Conservation (phyloP, 2,113 vertebrate genomes). For the Gallinago media region DNA sequence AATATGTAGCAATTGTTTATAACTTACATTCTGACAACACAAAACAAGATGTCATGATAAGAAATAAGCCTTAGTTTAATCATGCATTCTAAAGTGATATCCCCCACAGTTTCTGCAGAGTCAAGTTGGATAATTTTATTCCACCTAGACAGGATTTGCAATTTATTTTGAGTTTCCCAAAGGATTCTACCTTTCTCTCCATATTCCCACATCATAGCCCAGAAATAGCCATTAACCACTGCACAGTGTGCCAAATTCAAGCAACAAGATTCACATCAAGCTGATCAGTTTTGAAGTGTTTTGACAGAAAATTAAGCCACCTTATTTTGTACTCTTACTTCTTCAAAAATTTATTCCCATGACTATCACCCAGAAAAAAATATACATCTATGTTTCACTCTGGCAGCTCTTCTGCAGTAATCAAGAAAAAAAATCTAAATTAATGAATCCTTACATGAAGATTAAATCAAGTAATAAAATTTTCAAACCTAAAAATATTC, state of each 20-base stretch:
- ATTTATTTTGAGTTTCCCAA: not conserved
- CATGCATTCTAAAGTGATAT: not conserved
- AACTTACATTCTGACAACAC: not conserved
- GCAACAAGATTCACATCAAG: not conserved
- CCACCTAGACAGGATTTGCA: not conserved
- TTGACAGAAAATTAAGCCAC: not conserved
- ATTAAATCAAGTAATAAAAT: not conserved
- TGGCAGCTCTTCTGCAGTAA: not conserved
- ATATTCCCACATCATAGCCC: not conserved
- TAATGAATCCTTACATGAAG: not conserved
- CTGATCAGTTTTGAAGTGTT: not conserved
- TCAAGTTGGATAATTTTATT: not conserved
- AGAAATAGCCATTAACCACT: not conserved
- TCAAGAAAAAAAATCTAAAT: not conserved
- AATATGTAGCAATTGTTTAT: not conserved
- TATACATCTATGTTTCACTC: accelerated
- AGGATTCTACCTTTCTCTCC: not conserved
- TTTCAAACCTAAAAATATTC: not conserved
- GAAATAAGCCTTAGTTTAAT: not conserved
- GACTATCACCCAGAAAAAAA: not conserved
- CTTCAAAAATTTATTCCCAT: not conserved
- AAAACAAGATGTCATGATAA: not conserved
- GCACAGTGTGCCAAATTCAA: not conserved
- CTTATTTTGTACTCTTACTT: not conserved
- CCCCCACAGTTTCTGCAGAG: not conserved